phyloP scores from a whole-genome alignment of 2,113 vertebrate genomes.

The Myotis brandtii region DNA sequence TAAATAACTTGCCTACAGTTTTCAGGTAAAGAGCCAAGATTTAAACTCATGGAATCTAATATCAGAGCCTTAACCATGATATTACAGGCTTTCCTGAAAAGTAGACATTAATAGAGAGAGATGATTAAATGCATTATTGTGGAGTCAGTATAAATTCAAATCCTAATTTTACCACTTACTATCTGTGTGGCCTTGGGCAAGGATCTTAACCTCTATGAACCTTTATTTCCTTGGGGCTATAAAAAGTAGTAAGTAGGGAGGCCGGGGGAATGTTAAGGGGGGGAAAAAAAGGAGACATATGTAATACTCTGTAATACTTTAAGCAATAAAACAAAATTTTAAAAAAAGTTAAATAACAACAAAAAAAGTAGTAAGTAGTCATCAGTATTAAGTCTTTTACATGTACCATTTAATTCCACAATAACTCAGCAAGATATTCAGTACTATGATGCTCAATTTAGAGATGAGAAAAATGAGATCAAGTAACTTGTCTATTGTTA shows the following conservation, averaged over 20 bases:
- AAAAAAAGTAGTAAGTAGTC: background rate
- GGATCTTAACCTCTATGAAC: background rate
- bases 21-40: background rate
- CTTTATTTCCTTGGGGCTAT: background rate
- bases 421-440: background rate
- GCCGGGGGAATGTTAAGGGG: too few relatives aligned
- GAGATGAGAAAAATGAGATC: background rate
- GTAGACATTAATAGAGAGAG: background rate
- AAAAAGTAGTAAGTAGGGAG: background rate
- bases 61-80: background rate
- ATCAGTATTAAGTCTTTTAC: background rate
- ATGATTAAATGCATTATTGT: conserved; percentile 3
- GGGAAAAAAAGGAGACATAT: too few relatives aligned
- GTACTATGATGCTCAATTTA: background rate
- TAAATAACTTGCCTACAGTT: background rate
- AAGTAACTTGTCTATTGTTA: background rate
- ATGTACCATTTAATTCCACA: conserved; percentile 36
- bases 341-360: too few relatives aligned
- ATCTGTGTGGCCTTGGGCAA: background rate
- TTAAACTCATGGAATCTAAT: background rate
- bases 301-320: too few relatives aligned
- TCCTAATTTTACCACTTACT: background rate
- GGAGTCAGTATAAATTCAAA: background rate
- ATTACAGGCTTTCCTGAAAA: background rate
- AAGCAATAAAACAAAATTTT: too few relatives aligned